These are phyloP conservation scores for Orthosia gothica DNA, from an alignment of 2,888 invertebrate species.

Conservation along the genomic window DNA sequence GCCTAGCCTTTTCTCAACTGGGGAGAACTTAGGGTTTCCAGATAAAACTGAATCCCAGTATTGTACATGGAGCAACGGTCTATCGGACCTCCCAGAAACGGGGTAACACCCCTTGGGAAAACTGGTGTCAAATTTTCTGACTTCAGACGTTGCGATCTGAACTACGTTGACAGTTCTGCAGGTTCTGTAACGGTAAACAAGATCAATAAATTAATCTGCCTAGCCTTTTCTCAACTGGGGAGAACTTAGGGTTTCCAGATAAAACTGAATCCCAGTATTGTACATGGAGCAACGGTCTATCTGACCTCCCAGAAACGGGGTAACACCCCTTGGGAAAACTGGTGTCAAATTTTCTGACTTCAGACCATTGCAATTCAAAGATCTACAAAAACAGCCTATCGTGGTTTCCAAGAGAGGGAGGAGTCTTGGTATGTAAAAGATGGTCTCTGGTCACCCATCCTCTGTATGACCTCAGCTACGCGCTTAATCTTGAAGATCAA, in stretches of 20 bases:
- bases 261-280: not conserved
- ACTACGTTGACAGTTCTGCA: not conserved
- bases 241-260: no score
- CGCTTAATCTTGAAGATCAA: not conserved
- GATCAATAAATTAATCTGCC: not conserved
- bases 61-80: not conserved
- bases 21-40: no score
- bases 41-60: not conserved
- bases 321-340: not conserved
- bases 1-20: no score
- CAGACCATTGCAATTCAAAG: not conserved
- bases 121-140: no score
- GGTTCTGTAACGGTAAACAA: conserved; percentile 5
- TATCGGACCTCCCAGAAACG: no score
- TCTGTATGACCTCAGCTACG: not conserved
- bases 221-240: no score
- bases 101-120: not conserved
- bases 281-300: not conserved
- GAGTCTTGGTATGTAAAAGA: no score
- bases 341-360: not conserved
- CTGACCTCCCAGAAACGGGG: no score
- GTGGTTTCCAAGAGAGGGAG: no score
- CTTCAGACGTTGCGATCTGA: no score
- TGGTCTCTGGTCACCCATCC: no score
- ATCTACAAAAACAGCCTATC: no score